Evolutionary conservation across 2,888 invertebrate genomes (phyloP).

Genomic region (Choreutis nemorana): DNA sequence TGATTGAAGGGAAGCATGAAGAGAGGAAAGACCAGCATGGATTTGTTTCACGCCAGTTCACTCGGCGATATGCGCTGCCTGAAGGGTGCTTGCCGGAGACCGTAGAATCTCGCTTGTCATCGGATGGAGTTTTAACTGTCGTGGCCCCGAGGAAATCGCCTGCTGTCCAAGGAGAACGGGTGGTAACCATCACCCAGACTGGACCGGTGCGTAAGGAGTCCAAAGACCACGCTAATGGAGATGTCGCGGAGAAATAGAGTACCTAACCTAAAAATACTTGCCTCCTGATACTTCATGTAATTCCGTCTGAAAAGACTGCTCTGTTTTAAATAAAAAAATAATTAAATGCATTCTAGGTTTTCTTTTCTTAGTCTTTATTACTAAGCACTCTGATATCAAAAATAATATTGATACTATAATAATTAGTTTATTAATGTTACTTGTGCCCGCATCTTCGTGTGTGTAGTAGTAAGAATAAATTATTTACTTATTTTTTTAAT

Average conservation of each 20-base stretch:
- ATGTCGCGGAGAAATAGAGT: conserved; percentile 21
- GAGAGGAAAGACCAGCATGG: conserved; percentile 80
- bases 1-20: conserved; percentile 81
- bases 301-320: no score
- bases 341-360: no score
- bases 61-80: conserved; percentile 78
- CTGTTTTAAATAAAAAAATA: no score
- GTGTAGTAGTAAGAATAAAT: no score
- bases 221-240: conserved; percentile 54
- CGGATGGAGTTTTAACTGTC: conserved; percentile 77
- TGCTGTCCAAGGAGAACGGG: conserved; percentile 49
- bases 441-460: no score
- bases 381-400: no score
- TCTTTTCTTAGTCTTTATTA: no score
- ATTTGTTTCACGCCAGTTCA: conserved; percentile 76
- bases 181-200: conserved; percentile 68
- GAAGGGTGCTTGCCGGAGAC: conserved; percentile 73
- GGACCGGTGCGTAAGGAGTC: conserved; percentile 65
- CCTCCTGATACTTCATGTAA: no score
- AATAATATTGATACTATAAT: no score
- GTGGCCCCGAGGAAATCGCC: conserved; percentile 65
- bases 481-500: no score
- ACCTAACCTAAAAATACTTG: no score
- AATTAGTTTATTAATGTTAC: no score
- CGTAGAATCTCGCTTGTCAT: conserved; percentile 76